A percentile compares a stretch with the other conserved stretches of the same genome.
These are phyloP conservation scores for Formica selysi DNA, from an alignment of 1,140 invertebrate genomes.

Conservation along the genomic window DNA sequence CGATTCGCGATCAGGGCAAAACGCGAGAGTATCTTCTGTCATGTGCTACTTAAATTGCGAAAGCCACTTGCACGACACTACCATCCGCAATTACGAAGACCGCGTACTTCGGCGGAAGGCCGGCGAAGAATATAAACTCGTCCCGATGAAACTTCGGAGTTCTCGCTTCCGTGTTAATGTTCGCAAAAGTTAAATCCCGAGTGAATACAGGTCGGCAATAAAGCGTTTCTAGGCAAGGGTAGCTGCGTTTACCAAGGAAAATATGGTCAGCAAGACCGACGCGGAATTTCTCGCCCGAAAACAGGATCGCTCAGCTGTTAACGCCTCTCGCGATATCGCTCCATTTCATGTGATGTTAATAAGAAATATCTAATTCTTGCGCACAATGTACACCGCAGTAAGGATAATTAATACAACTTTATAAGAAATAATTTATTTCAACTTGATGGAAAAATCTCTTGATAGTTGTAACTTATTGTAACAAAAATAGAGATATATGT, in stretches of 20 bases:
- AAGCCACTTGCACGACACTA: constrained; percentile 19
- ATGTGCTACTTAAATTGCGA: constrained; percentile 52
- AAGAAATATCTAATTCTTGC: constrained; percentile 36
- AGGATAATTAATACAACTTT: constrained; percentile 33
- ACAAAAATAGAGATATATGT: constrained; percentile 18
- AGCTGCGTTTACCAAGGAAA: constrained; percentile 35
- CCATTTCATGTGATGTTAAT: constrained; percentile 34
- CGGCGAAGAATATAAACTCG: constrained; percentile 57
- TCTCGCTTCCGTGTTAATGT: constrained; percentile 42
- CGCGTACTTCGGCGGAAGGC: constrained; percentile 4
- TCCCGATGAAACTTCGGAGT: constrained; percentile 35
- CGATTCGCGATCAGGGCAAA: constrained; percentile 20
- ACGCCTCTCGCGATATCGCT: constrained; percentile 31
- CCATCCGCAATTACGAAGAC: constrained; percentile 41
- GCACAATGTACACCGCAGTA: neutral
- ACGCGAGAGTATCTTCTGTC: constrained; percentile 33
- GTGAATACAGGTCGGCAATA: constrained; percentile 53
- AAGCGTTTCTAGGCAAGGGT: constrained; percentile 17
- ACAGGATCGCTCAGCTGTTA: constrained; percentile 47
- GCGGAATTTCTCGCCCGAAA: constrained; percentile 14
- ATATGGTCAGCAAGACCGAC: constrained; percentile 43
- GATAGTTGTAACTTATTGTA: constrained; percentile 1
- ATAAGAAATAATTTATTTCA: constrained; percentile 22
- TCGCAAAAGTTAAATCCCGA: constrained; percentile 56
- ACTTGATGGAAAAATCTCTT: neutral